Evolutionary conservation across 2,888 invertebrate genomes (phyloP).

Genomic region (Helobdella robusta): DNA sequence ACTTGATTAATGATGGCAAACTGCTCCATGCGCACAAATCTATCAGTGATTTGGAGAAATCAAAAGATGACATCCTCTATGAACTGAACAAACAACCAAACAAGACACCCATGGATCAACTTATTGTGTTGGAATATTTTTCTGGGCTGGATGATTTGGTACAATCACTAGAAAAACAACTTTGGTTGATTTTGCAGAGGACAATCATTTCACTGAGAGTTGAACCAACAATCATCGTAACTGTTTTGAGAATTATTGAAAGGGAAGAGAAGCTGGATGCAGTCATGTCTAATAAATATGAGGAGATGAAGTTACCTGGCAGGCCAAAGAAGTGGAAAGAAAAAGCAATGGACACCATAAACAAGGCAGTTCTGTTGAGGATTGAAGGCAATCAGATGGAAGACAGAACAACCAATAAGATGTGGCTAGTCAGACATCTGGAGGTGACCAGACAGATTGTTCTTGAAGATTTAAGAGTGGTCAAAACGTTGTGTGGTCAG

Average conservation of each 20-base stretch:
- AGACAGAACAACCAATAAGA: constrained; percentile 76
- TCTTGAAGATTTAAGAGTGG: constrained; percentile 78
- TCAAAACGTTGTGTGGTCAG: constrained; percentile 62
- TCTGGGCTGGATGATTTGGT: constrained; percentile 86
- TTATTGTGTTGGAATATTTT: constrained; percentile 85
- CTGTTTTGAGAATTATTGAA: constrained; percentile 87
- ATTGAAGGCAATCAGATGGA: constrained; percentile 92
- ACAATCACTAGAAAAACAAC: constrained; percentile 75
- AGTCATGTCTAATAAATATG: constrained; percentile 67
- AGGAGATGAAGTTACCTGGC: constrained; percentile 78
- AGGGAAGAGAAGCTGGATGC: constrained; percentile 85
- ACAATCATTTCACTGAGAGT: constrained; percentile 87
- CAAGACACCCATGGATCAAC: constrained; percentile 65
- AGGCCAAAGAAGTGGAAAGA: constrained; percentile 83
- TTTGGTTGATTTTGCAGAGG: constrained; percentile 75
- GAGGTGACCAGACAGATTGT: constrained; percentile 75
- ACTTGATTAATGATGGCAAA: constrained; percentile 87
- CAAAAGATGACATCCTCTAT: constrained; percentile 84
- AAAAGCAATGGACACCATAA: constrained; percentile 68
- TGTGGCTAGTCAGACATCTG: constrained; percentile 88
- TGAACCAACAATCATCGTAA: constrained; percentile 73
- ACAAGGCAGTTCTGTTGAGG: constrained; percentile 53
- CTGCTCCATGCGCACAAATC: constrained; percentile 88
- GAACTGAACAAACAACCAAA: constrained; percentile 87
- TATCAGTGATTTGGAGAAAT: constrained; percentile 86